Conservation (phyloP, 1,140 invertebrate species). For the Yoshiicerus persimilis region DNA sequence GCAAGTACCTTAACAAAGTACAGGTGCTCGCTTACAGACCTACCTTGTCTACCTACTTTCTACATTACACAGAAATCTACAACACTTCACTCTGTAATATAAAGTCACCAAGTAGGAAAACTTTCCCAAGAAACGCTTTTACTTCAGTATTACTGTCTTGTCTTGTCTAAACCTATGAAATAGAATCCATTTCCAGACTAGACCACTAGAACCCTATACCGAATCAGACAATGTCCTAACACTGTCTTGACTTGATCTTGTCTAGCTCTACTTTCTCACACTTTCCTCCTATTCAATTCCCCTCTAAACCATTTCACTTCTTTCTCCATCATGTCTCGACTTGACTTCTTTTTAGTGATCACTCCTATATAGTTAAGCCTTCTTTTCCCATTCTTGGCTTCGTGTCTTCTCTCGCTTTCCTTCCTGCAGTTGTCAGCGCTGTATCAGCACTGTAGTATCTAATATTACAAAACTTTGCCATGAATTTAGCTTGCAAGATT, state of each 20-base stretch:
- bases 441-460: no score
- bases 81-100: not conserved
- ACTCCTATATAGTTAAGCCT: not conserved
- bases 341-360: not conserved
- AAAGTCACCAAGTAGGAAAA: not conserved
- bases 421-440: no score
- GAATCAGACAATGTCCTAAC: not conserved
- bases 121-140: conserved; percentile 1
- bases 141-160: not conserved
- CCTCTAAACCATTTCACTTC: not conserved
- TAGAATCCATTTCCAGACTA: not conserved
- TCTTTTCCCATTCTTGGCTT: not conserved
- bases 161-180: not conserved
- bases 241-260: not conserved
- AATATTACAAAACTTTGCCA: not conserved
- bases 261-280: not conserved
- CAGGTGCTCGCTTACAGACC: no score
- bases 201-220: not conserved
- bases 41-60: no score
- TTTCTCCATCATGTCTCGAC: not conserved
- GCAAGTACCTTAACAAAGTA: no score
- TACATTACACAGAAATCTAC: no score
- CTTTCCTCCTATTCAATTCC: not conserved
- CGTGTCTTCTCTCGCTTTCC: not conserved
- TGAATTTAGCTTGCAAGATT: not conserved